Conservation (phyloP, 1,140 invertebrate genomes). For the Drosophila mojavensis region DNA sequence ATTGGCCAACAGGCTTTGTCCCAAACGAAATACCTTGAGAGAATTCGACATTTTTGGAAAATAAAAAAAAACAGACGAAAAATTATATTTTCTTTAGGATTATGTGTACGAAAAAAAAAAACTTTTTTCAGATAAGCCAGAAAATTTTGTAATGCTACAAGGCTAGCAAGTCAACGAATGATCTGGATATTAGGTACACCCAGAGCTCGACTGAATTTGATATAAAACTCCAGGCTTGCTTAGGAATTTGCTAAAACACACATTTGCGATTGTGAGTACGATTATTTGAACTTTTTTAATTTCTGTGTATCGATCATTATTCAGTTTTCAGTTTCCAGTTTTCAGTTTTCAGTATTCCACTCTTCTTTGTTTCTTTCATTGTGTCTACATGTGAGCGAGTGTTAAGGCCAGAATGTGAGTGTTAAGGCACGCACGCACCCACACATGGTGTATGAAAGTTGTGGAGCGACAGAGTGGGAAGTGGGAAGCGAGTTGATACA, state of each 20-base stretch:
- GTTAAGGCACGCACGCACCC: slow-evolving; percentile 27
- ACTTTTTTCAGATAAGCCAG: not conserved
- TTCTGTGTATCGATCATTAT: not conserved
- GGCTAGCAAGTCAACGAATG: slow-evolving; percentile 22
- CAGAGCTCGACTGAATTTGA: not conserved
- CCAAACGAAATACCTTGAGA: slow-evolving; percentile 23
- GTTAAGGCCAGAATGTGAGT: slow-evolving; percentile 10
- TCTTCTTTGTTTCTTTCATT: slow-evolving; percentile 10
- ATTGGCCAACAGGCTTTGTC: slow-evolving; percentile 1
- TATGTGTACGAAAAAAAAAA: not conserved
- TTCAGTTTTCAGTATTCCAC: slow-evolving; percentile 5
- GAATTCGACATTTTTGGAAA: slow-evolving; percentile 20
- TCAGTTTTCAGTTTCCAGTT: slow-evolving; percentile 14
- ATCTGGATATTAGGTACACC: not conserved
- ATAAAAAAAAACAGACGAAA: not conserved
- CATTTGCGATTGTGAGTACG: not conserved
- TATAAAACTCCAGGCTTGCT: slow-evolving; percentile 13
- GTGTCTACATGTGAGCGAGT: not conserved
- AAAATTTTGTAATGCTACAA: slow-evolving; percentile 31
- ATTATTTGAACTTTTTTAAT: slow-evolving; percentile 8
- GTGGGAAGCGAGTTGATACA: slow-evolving; percentile 46
- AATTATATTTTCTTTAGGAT: slow-evolving; percentile 15
- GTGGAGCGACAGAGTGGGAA: slow-evolving; percentile 10
- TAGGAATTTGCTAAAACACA: not conserved
- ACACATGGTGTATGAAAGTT: slow-evolving; percentile 25